A percentile compares a stretch with the other conserved stretches of the same genome.
These are phyloP conservation scores for Geophilus truncorum DNA, from an alignment of 2,888 invertebrate genomes.

Conservation along the genomic window DNA sequence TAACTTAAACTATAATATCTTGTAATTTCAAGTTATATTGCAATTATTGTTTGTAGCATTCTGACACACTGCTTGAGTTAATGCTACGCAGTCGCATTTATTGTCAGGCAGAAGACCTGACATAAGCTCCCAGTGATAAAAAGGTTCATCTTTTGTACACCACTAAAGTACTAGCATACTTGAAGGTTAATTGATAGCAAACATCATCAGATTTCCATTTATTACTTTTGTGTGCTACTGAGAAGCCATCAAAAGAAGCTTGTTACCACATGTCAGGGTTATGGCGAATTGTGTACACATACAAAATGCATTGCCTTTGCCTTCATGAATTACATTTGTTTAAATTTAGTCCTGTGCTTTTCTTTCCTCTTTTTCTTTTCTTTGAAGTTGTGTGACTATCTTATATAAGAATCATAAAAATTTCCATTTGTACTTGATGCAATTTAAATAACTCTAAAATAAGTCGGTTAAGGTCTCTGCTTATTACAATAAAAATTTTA, in stretches of 20 bases:
- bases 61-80: no score
- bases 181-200: slow-evolving; percentile 16
- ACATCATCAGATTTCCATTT: slow-evolving; percentile 20
- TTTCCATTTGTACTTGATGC: background rate
- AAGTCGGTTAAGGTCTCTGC: background rate
- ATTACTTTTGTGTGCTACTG: background rate
- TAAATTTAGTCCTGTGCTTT: background rate
- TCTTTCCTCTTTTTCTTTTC: background rate
- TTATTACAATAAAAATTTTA: background rate
- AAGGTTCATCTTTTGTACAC: background rate
- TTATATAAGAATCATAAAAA: background rate
- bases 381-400: background rate
- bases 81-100: background rate
- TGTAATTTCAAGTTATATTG: no score
- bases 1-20: no score
- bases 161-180: background rate
- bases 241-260: slow-evolving; percentile 9
- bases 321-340: background rate
- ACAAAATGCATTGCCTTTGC: background rate
- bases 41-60: no score
- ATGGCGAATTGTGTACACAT: background rate
- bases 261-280: slow-evolving; percentile 16
- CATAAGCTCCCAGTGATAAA: background rate
- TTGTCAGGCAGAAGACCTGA: background rate
- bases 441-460: background rate